phyloP scores from a whole-genome alignment of 2,113 vertebrate species.

The mouse (Mus musculus) region DNA sequence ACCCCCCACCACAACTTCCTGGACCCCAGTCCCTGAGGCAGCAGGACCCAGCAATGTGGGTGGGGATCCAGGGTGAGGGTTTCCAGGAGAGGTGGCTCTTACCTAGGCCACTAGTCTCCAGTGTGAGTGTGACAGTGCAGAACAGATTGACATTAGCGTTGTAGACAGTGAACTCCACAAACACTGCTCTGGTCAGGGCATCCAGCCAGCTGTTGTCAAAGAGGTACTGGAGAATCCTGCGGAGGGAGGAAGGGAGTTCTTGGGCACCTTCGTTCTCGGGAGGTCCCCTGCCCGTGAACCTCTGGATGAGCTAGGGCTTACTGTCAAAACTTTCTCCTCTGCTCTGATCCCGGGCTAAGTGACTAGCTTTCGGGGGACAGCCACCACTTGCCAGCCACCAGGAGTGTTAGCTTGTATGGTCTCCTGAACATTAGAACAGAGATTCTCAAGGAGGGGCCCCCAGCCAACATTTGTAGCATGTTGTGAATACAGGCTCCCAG shows the following conservation, averaged over 20 bases:
- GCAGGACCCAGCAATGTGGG: neutral
- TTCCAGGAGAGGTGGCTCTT: conserved; percentile 75
- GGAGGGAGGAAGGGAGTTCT: neutral
- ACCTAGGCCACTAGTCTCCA: conserved; percentile 95
- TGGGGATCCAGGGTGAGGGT: neutral
- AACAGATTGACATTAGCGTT: conserved; percentile 98
- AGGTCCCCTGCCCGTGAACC: neutral
- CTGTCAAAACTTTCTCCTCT: neutral
- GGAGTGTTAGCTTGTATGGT: neutral
- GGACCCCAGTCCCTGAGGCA: neutral
- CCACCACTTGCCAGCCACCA: neutral
- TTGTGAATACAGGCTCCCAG: neutral
- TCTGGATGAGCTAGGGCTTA: neutral
- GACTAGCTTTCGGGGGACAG: neutral
- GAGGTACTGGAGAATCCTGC: conserved; percentile 92
- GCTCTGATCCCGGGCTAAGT: neutral
- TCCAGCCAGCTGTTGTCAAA: conserved; percentile 95
- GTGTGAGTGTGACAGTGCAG: conserved; percentile 92
- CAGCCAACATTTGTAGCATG: neutral
- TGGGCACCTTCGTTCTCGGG: neutral
- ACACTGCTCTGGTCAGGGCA: conserved; percentile 92
- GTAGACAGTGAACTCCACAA: conserved; percentile 97
- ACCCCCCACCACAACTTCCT: neutral
- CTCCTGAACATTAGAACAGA: neutral
- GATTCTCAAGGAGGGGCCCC: neutral